Evolutionary conservation across 2,113 vertebrate genomes (phyloP).

Genomic region (Prochilodus magdalenae): DNA sequence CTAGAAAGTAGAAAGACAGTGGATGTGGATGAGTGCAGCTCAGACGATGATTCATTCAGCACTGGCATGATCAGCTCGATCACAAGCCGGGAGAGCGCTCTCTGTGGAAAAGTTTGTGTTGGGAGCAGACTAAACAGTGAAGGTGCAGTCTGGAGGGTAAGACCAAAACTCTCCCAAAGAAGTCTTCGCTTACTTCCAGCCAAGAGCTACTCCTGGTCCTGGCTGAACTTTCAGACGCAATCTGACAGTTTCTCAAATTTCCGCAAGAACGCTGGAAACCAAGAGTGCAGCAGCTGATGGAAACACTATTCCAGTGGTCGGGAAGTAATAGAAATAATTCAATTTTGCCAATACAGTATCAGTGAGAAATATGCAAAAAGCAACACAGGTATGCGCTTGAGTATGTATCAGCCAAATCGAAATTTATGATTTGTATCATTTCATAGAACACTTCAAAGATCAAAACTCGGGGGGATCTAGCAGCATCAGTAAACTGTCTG

Average conservation of each 20-base stretch:
- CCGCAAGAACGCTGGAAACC: neutral
- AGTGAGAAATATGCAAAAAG: neutral
- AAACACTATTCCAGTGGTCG: neutral
- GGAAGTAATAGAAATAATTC: too few relatives aligned
- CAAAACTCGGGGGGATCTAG: neutral
- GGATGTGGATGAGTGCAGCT: neutral
- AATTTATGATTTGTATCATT: neutral
- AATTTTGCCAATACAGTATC: too few relatives aligned
- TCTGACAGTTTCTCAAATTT: neutral
- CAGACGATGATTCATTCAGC: neutral
- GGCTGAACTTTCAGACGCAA: slow-evolving; percentile 11
- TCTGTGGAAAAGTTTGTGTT: slow-evolving; percentile 40
- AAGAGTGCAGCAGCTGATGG: neutral
- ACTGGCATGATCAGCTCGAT: slow-evolving; percentile 3
- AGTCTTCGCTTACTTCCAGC: neutral
- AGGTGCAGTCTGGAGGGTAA: slow-evolving; percentile 31
- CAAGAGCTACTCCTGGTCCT: neutral
- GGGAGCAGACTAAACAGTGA: slow-evolving; percentile 46
- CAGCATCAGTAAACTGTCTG: neutral
- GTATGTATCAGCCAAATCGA: neutral
- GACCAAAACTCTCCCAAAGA: slow-evolving; percentile 15
- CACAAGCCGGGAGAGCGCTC: neutral
- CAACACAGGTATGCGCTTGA: neutral
- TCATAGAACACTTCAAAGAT: neutral
- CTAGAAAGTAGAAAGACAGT: neutral